A percentile compares a stretch with the other conserved stretches of the same genome.
phyloP scores from a whole-genome alignment of 2,797 vertebrate genomes.

The Streptopelia turtur region DNA sequence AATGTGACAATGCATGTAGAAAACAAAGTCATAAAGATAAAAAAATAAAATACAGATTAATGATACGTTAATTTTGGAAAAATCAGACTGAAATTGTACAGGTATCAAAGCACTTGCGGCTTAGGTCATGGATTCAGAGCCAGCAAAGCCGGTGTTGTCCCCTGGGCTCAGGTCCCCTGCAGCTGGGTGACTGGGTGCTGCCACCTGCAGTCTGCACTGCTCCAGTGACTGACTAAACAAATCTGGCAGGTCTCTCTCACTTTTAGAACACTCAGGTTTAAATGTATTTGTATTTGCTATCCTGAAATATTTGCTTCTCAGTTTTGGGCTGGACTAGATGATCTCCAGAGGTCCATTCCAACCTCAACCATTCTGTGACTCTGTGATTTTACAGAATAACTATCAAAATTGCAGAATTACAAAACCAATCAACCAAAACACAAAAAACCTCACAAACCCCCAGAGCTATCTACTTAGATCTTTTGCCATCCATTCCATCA shows the following conservation, averaged over 20 bases:
- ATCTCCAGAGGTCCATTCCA: too few relatives aligned
- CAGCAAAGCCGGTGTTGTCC: fast-evolving
- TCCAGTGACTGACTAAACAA: neutral
- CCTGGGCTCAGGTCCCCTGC: neutral
- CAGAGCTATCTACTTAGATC: neutral
- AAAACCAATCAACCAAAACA: neutral
- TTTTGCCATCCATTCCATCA: neutral
- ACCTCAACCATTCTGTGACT: too few relatives aligned
- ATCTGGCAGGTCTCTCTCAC: fast-evolving
- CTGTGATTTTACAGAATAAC: neutral
- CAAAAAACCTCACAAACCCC: neutral
- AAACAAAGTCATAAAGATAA: neutral
- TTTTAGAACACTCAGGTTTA: neutral
- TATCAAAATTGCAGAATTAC: neutral
- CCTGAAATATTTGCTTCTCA: neutral
- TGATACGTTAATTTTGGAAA: neutral
- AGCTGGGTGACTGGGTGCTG: slow-evolving; percentile 1
- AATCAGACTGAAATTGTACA: fast-evolving
- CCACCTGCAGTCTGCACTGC: slow-evolving; percentile 34
- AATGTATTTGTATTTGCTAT: fast-evolving
- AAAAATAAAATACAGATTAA: neutral
- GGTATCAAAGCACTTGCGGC: neutral
- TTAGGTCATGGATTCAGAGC: neutral
- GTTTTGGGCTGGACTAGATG: too few relatives aligned
- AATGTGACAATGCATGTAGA: neutral